Conservation (phyloP, 2,113 vertebrate genomes). For the Oostethus manadensis region DNA sequence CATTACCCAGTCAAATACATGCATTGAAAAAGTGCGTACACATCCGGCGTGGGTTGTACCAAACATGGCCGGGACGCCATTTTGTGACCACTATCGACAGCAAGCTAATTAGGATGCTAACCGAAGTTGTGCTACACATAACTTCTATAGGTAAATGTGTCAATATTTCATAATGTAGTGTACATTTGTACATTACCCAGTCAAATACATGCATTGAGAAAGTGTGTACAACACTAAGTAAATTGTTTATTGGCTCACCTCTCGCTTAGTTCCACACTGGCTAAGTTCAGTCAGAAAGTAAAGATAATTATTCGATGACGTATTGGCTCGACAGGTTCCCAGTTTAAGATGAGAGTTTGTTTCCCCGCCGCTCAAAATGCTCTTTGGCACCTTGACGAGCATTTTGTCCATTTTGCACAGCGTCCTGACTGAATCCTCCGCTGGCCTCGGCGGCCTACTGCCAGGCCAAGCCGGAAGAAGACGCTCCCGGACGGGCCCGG, state of each 20-base stretch:
- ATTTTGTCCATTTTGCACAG: constrained; percentile 48
- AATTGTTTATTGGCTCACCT: constrained; percentile 34
- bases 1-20: background rate
- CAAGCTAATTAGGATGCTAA: background rate
- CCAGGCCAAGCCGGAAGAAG: constrained; percentile 35
- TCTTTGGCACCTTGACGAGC: constrained; percentile 49
- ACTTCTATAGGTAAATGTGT: too few relatives aligned
- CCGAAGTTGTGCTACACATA: background rate
- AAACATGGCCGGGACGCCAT: too few relatives aligned
- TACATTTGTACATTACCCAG: background rate
- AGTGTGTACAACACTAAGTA: background rate
- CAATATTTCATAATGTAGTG: background rate
- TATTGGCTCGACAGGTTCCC: constrained; percentile 53
- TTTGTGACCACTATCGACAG: background rate
- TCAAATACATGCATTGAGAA: background rate
- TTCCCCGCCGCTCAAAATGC: constrained; percentile 16
- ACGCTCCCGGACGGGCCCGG: constrained; percentile 24
- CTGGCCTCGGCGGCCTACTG: background rate
- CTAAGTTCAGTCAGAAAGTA: constrained; percentile 52
- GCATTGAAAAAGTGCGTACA: background rate
- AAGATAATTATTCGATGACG: constrained; percentile 20
- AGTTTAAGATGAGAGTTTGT: constrained; percentile 28
- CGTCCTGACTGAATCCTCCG: constrained; percentile 17
- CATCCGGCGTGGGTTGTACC: too few relatives aligned
- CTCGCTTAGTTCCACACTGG: constrained; percentile 53